Evolutionary conservation across 2,888 invertebrate genomes (phyloP).

Genomic region (Miltochrista miniata): DNA sequence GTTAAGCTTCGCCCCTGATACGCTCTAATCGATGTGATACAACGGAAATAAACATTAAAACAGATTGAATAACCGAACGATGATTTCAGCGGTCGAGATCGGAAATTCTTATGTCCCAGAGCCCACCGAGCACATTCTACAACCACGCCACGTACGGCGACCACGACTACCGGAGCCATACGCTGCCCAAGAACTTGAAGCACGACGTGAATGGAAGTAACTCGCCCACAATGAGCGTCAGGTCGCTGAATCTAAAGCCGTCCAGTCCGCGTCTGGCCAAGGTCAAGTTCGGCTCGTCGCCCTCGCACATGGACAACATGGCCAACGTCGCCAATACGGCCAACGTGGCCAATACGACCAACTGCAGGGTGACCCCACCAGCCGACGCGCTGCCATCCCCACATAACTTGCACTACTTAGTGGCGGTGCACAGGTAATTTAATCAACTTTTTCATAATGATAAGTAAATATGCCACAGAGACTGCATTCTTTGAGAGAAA

Average conservation of each 20-base stretch:
- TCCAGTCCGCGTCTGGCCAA: conserved; percentile 43
- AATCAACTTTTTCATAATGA: conserved; percentile 33
- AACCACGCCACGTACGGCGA: conserved; percentile 34
- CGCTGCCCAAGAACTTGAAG: conserved; percentile 45
- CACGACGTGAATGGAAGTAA: conserved; percentile 28
- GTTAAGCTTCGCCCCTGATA: no score
- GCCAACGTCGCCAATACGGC: conserved; percentile 11
- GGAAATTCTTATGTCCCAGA: conserved; percentile 71
- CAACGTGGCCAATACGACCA: neutral
- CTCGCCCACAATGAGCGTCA: conserved; percentile 59
- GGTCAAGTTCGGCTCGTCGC: conserved; percentile 59
- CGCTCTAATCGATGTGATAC: no score
- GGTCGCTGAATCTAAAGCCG: conserved; percentile 50
- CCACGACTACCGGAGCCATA: conserved; percentile 37
- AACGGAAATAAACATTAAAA: neutral
- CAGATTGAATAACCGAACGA: conserved; percentile 14
- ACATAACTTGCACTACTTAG: conserved; percentile 83
- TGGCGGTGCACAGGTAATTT: conserved; percentile 87
- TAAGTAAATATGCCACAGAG: neutral
- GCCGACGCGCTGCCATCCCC: conserved; percentile 11
- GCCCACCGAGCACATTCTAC: conserved; percentile 60
- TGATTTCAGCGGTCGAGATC: conserved; percentile 74
- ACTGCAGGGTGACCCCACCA: neutral
- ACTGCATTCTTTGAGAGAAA: no score
- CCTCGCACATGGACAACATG: conserved; percentile 56